Conservation (phyloP, 2,113 vertebrate species). For the Hippocampus guttulatus region DNA sequence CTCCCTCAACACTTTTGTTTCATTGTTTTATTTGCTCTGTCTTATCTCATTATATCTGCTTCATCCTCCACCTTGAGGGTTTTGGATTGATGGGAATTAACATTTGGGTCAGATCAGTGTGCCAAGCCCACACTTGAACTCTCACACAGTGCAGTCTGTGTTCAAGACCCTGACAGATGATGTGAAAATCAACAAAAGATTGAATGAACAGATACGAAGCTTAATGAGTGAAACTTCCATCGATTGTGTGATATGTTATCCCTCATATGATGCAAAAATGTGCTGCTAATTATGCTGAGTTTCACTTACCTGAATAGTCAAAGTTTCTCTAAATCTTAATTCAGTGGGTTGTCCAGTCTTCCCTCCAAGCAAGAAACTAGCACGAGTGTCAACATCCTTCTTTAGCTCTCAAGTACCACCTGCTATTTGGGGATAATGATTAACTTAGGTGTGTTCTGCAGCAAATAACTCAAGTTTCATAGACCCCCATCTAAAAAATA, state of each 20-base stretch:
- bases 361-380: not conserved
- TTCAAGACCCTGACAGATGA: conserved; percentile 11
- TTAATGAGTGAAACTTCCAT: no score
- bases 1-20: conserved; percentile 19
- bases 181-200: not conserved
- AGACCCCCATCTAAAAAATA: not conserved
- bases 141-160: not conserved
- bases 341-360: not conserved
- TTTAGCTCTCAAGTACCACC: conserved; percentile 31
- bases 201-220: not conserved
- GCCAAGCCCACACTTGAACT: conserved; percentile 36
- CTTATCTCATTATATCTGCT: not conserved
- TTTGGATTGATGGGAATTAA: conserved; percentile 35
- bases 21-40: not conserved
- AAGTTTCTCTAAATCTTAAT: not conserved
- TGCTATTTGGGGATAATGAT: conserved; percentile 40
- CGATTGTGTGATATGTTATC: no score
- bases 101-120: conserved; percentile 13
- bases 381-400: conserved; percentile 13
- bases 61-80: conserved; percentile 8
- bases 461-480: conserved; percentile 17
- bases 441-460: conserved; percentile 43
- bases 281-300: not conserved
- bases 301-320: not conserved
- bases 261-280: not conserved